Base-by-base conservation (phyloP, 2,113 vertebrate species). In the Heterocephalus glaber region DNA sequence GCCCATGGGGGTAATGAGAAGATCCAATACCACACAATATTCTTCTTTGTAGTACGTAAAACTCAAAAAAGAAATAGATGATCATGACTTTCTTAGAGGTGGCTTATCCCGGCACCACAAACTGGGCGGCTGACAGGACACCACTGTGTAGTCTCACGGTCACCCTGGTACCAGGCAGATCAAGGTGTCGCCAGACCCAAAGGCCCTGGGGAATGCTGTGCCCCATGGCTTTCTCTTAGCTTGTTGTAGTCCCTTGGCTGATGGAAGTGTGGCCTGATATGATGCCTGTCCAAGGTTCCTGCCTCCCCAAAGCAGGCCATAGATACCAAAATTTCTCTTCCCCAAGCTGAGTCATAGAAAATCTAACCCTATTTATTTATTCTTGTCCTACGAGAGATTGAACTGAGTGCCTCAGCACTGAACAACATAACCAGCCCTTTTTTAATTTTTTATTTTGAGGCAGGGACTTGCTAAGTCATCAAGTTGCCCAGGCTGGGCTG, bases 151-250 rank as follows among this genome's bases (percentile, higher is more conserved):
- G 5, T 5, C n/a, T 11, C 28, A 28, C 4, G 7, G n/a, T 28
- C 12, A 2, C 16, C 41, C 16, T 1, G 7, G 47, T 2, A 19
- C 9, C 44, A 0, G 28, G 20, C 2, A 24, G 20, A 12, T 24
- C 6, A n/a, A 24, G 1, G 28, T 30, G 13, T 12, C 2, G 8
- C 5, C 3, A 28, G 0, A 5, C 2, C 19, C 14, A 0, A 13
- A 22, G 4, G 4, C 14, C 33, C 65, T 1, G 6, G 6, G 4
- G 20, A 16, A n/a, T 1, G 11, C 7, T 0, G 2, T 35, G 2
- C 2, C 5, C 5, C 47, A 2, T 4, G 44, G 7, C 24, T 28
- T 63, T 44, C 89, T 30, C 60, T 54, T 26, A 56, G 7, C 47
- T 72, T 82, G n/a, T 44, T 38, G 3, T 0, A 33, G 49, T 4